Percentiles rank a stretch among this genome's conserved stretches.
Evolutionary conservation across 1,140 invertebrate genomes (phyloP).

Genomic region (Meloidogyne chitwoodi): DNA sequence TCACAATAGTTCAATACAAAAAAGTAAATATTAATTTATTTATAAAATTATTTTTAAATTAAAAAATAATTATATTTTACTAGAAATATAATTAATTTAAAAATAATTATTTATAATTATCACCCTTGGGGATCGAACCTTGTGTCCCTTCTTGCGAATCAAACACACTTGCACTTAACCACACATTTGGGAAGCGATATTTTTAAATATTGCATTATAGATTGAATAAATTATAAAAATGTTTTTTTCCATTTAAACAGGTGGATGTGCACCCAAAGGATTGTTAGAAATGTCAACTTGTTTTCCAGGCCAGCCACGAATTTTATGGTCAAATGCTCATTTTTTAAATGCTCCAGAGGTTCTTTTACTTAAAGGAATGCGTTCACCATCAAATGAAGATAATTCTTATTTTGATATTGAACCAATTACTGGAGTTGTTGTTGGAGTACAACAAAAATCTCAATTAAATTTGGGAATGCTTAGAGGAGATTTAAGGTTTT

Average conservation of each 20-base stretch:
- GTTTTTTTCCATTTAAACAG: constrained; percentile 21
- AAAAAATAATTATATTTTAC: too few relatives aligned
- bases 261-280: constrained; percentile 47
- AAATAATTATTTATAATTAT: too few relatives aligned
- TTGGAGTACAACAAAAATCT: constrained; percentile 41
- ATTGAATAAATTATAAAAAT: too few relatives aligned
- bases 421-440: constrained; percentile 50
- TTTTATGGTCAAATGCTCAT: constrained; percentile 52
- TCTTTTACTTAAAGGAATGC: constrained; percentile 39
- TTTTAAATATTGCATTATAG: not conserved
- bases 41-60: not conserved
- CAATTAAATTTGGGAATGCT: constrained; percentile 57
- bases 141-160: too few relatives aligned
- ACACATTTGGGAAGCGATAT: not conserved
- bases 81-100: too few relatives aligned
- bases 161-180: too few relatives aligned
- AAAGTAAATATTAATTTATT: constrained; percentile 29
- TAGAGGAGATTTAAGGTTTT: constrained; percentile 45
- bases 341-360: constrained; percentile 46
- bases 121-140: too few relatives aligned
- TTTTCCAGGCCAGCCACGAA: constrained; percentile 48
- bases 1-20: constrained; percentile 47
- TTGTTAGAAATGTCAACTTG: constrained; percentile 50
- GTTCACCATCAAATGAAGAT: constrained; percentile 34
- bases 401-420: constrained; percentile 51